Conservation (phyloP, 2,113 vertebrate genomes). For the Neomonachus schauinslandi region DNA sequence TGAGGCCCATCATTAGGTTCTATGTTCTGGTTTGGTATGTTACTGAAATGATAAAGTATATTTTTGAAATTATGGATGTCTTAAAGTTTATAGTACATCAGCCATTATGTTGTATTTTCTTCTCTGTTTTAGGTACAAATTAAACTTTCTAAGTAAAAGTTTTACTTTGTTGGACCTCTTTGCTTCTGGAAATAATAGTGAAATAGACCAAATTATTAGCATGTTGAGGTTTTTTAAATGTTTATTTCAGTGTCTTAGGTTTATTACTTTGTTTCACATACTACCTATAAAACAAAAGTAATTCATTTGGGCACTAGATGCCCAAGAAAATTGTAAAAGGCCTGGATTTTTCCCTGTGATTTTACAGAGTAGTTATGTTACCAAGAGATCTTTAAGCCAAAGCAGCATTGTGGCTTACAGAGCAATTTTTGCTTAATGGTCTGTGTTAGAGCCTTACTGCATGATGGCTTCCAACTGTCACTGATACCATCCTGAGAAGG, state of each 20-base stretch:
- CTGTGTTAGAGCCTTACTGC: slow-evolving; percentile 14
- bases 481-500: not conserved
- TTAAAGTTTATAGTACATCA: slow-evolving; percentile 36
- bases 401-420: not conserved
- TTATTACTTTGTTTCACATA: not conserved
- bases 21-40: not conserved
- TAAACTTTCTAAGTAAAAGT: not conserved
- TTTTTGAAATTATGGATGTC: slow-evolving; percentile 33
- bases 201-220: slow-evolving; percentile 10
- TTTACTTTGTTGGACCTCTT: not conserved
- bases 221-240: not conserved
- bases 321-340: not conserved
- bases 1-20: not conserved
- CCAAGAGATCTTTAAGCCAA: not conserved
- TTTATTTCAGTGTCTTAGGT: slow-evolving; percentile 25
- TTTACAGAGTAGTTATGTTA: not conserved
- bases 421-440: slow-evolving; percentile 53
- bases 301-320: not conserved
- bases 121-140: slow-evolving; percentile 52
- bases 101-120: slow-evolving; percentile 22
- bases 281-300: not conserved
- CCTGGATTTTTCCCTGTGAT: slow-evolving; percentile 35
- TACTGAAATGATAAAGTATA: not conserved
- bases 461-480: slow-evolving; percentile 12
- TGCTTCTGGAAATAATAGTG: not conserved